Percentiles rank a stretch among this genome's conserved stretches.
Conservation (phyloP, 2,888 invertebrate genomes). For the Phoenoteleia sp. region DNA sequence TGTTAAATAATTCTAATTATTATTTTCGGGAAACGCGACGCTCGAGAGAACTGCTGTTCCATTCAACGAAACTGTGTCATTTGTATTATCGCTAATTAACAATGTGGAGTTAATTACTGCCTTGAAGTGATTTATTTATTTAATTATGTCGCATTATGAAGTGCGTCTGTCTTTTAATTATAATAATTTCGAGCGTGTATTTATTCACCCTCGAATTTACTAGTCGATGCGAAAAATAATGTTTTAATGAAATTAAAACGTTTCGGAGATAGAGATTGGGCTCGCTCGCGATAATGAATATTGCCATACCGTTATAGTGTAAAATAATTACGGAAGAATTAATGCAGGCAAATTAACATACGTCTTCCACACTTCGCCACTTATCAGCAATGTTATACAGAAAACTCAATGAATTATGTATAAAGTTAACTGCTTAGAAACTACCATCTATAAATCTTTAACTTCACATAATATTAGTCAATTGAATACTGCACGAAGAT, state of each 20-base stretch:
- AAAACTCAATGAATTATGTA: constrained; percentile 61
- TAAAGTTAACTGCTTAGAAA: constrained; percentile 63
- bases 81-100: background rate
- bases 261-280: constrained; percentile 2
- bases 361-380: constrained; percentile 56
- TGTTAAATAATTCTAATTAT: background rate
- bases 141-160: constrained; percentile 11
- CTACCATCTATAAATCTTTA: constrained; percentile 49
- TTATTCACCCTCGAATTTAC: background rate
- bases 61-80: no score
- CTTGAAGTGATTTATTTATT: constrained; percentile 4
- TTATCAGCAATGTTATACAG: constrained; percentile 59
- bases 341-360: constrained; percentile 52
- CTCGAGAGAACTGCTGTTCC: no score
- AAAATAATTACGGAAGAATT: constrained; percentile 52
- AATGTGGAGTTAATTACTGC: background rate
- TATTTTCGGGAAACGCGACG: background rate
- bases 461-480: constrained; percentile 50
- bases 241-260: constrained; percentile 33
- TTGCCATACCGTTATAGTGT: constrained; percentile 13
- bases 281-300: constrained; percentile 25
- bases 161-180: constrained; percentile 1
- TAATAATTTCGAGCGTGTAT: constrained; percentile 2
- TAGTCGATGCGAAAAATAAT: constrained; percentile 12
- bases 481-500: constrained; percentile 52